Conservation (phyloP, 2,113 vertebrate genomes). For the Suricata suricatta region DNA sequence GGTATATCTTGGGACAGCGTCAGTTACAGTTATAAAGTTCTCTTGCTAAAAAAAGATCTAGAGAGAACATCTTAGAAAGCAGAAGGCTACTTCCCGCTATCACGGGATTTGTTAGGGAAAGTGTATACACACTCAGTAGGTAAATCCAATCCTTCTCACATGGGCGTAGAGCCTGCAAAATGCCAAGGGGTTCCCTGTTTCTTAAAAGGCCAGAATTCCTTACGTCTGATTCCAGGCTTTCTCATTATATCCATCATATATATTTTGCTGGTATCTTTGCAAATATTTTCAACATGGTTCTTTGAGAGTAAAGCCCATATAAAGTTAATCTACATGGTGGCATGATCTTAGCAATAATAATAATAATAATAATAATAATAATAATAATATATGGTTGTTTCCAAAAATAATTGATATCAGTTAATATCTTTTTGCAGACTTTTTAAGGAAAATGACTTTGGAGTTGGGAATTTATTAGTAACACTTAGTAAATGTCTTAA, state of each 20-base stretch:
- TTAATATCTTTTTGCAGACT: not conserved
- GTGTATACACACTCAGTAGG: not conserved
- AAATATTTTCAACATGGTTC: not conserved
- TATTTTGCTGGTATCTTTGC: not conserved
- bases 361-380: too few species aligned
- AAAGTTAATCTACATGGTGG: not conserved
- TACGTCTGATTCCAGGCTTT: not conserved
- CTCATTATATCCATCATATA: not conserved
- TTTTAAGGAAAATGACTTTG: not conserved
- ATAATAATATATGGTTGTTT: not conserved
- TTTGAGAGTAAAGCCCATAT: not conserved
- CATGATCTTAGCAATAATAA: not conserved
- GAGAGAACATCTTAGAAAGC: not conserved
- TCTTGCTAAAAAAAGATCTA: not conserved
- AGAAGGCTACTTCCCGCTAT: not conserved
- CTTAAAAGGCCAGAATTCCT: not conserved
- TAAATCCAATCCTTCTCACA: not conserved
- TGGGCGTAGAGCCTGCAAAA: not conserved
- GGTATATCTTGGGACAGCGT: not conserved
- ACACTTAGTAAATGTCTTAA: not conserved
- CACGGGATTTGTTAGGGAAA: not conserved
- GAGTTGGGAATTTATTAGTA: not conserved
- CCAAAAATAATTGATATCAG: not conserved
- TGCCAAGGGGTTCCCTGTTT: not conserved
- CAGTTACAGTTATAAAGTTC: not conserved